Conservation (phyloP, 2,797 vertebrate species). For the Clarias fuscus region DNA sequence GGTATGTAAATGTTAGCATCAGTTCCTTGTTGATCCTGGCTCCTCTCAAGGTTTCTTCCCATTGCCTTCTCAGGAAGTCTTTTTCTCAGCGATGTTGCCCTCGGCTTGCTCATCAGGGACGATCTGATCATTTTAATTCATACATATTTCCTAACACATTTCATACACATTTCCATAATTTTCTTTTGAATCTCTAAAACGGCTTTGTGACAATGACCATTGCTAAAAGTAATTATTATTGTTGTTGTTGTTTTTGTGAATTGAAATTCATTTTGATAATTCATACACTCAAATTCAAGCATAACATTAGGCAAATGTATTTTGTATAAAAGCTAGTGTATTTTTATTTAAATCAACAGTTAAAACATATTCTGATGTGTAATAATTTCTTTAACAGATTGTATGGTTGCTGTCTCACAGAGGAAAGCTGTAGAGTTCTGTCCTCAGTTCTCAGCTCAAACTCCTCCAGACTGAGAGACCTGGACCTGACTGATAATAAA, state of each 20-base stretch:
- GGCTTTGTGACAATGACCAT: too few species aligned
- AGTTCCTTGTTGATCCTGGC: too few species aligned
- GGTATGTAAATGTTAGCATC: not conserved
- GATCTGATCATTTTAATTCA: too few species aligned
- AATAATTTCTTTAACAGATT: not conserved
- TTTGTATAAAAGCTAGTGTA: not conserved
- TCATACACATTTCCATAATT: too few species aligned
- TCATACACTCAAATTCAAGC: not conserved
- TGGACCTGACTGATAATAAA: slow-evolving; percentile 7
- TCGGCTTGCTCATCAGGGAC: too few species aligned
- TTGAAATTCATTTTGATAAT: not conserved
- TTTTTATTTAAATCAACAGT: not conserved
- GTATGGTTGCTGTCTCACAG: slow-evolving; percentile 4
- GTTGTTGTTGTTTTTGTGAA: not conserved
- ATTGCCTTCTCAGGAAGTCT: too few species aligned
- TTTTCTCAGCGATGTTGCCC: too few species aligned
- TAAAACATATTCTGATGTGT: not conserved
- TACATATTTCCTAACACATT: too few species aligned
- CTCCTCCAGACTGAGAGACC: not conserved
- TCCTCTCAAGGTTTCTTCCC: too few species aligned
- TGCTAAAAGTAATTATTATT: not conserved
- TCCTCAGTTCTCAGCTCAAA: slow-evolving; percentile 8
- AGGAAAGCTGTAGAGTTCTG: not conserved
- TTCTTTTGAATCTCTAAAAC: too few species aligned
- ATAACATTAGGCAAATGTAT: not conserved